Evolutionary conservation across 1,140 invertebrate species (phyloP).

Genomic region (Panagrolaimus sp.): DNA sequence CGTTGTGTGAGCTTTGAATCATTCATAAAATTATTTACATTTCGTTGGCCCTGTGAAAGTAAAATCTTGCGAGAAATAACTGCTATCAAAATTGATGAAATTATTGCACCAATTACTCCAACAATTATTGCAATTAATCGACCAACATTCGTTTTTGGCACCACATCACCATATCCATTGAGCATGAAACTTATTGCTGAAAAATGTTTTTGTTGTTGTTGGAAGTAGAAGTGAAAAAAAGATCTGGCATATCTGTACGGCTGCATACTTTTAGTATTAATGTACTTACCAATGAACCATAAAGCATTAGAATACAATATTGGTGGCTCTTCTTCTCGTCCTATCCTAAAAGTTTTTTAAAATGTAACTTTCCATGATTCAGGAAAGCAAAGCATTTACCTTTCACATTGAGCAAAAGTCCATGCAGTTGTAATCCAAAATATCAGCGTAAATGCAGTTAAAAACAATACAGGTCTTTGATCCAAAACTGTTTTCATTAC

Average conservation of each 20-base stretch:
- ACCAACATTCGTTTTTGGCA: slow-evolving; percentile 98
- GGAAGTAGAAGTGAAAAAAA: too few species aligned
- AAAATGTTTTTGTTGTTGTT: not conserved
- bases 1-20: slow-evolving; percentile 49
- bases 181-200: slow-evolving; percentile 47
- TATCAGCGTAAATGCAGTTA: slow-evolving; percentile 49
- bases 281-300: slow-evolving; percentile 49
- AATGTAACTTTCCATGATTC: too few species aligned
- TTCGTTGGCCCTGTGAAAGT: slow-evolving; percentile 36
- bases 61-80: slow-evolving; percentile 56
- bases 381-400: slow-evolving; percentile 19
- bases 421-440: slow-evolving; percentile 55
- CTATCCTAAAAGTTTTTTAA: slow-evolving; percentile 13
- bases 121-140: slow-evolving; percentile 93
- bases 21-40: slow-evolving; percentile 58
- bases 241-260: too few species aligned
- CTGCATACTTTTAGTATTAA: not conserved
- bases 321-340: slow-evolving; percentile 33
- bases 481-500: slow-evolving; percentile 96
- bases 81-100: slow-evolving; percentile 57
- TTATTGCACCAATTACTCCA: slow-evolving; percentile 77
- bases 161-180: slow-evolving; percentile 77
- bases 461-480: slow-evolving; percentile 50
- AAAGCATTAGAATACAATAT: slow-evolving; percentile 56
- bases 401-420: slow-evolving; percentile 49